Evolutionary conservation across 1,140 invertebrate species (phyloP).

Genomic region (Hermatobates lingyangjiaoensis): DNA sequence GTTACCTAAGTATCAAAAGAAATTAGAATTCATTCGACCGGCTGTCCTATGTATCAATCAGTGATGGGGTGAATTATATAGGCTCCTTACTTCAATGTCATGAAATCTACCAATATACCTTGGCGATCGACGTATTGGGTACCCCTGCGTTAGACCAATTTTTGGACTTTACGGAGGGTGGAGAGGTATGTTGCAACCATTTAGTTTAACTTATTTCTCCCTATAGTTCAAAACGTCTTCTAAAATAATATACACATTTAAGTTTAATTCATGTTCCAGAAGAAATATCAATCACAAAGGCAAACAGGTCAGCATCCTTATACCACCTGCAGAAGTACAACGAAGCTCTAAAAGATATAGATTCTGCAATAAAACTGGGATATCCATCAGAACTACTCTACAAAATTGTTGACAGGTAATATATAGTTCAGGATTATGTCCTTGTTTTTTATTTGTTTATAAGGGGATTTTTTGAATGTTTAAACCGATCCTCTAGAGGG

Average conservation of each 20-base stretch:
- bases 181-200: not conserved
- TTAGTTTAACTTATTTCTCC: not conserved
- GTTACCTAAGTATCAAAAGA: too few species aligned
- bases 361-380: constrained; percentile 40
- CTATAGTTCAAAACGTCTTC: not conserved
- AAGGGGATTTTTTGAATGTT: not conserved
- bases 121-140: not conserved
- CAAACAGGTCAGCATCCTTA: constrained; percentile 72
- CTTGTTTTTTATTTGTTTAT: not conserved
- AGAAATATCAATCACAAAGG: constrained; percentile 53
- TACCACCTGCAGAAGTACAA: constrained; percentile 56
- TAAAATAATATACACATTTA: not conserved
- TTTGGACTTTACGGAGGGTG: not conserved
- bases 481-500: too few species aligned
- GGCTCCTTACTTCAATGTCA: not conserved
- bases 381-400: constrained; percentile 56
- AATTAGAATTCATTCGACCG: too few species aligned
- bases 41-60: too few species aligned
- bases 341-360: constrained; percentile 45
- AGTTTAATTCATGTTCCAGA: constrained; percentile 6
- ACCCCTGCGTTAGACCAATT: constrained; percentile 1
- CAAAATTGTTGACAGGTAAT: constrained; percentile 53
- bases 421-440: not conserved
- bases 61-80: not conserved
- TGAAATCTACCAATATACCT: not conserved